Evolutionary conservation across 2,797 vertebrate genomes (phyloP).

Genomic region (Neosilurus mollespiculum): DNA sequence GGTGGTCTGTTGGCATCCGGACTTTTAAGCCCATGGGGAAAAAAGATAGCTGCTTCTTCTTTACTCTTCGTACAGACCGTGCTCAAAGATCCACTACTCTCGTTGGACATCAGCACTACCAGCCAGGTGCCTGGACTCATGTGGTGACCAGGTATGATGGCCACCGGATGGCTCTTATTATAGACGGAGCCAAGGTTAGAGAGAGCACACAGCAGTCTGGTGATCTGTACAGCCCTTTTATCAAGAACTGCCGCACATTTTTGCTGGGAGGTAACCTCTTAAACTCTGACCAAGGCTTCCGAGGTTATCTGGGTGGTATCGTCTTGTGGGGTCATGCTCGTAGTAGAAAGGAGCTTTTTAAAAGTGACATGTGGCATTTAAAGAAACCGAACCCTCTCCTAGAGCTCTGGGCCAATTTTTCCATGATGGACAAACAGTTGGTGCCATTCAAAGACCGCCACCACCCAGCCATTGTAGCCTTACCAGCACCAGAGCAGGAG

Average conservation of each 20-base stretch:
- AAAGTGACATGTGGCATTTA: constrained; percentile 55
- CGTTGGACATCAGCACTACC: constrained; percentile 77
- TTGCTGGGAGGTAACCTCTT: constrained; percentile 87
- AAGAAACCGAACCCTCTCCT: constrained; percentile 55
- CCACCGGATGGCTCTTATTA: constrained; percentile 81
- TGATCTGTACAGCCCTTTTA: constrained; percentile 85
- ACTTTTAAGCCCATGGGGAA: constrained; percentile 72
- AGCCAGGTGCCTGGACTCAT: constrained; percentile 81
- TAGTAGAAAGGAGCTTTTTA: constrained; percentile 74
- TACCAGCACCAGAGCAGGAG: constrained; percentile 70
- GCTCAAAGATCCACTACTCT: constrained; percentile 78
- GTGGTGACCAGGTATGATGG: constrained; percentile 86
- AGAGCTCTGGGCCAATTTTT: constrained; percentile 75
- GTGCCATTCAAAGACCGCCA: constrained; percentile 73
- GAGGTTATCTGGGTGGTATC: constrained; percentile 82
- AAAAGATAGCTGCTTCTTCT: constrained; percentile 90
- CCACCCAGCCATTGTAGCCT: constrained; percentile 73
- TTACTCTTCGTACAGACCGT: constrained; percentile 89
- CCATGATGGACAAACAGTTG: constrained; percentile 76
- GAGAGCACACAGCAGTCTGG: constrained; percentile 79
- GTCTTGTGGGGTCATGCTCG: constrained; percentile 77
- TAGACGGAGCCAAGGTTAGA: constrained; percentile 86
- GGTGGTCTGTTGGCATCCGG: constrained; percentile 90
- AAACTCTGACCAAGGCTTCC: constrained; percentile 75
- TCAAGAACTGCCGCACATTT: constrained; percentile 86